Evolutionary conservation across 2,113 vertebrate species (phyloP).

Genomic region (Suncus etruscus): DNA sequence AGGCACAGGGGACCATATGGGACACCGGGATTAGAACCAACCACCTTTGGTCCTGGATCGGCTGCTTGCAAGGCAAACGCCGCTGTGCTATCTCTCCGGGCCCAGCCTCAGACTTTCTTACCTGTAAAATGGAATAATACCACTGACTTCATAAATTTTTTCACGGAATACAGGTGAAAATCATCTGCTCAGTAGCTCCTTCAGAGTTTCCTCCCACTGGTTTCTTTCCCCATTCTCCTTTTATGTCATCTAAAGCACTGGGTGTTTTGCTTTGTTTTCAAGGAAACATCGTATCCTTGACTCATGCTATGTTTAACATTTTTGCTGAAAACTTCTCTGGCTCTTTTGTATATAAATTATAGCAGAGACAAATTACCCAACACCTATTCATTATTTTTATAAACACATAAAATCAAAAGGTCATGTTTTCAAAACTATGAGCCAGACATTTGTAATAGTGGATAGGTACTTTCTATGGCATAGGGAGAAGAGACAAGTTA

Average conservation of each 20-base stretch:
- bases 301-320: background rate
- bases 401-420: constrained; percentile 17
- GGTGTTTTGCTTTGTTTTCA: constrained; percentile 16
- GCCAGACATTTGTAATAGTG: background rate
- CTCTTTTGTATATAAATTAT: background rate
- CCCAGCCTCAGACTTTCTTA: background rate
- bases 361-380: constrained; percentile 48
- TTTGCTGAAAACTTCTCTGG: background rate
- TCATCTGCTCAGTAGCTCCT: background rate
- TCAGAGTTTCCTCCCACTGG: background rate
- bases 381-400: constrained; percentile 40
- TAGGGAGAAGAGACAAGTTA: background rate
- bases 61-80: too few relatives aligned
- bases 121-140: constrained; percentile 18
- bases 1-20: too few relatives aligned
- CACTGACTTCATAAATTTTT: background rate
- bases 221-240: constrained; percentile 28
- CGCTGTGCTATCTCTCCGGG: too few relatives aligned
- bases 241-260: background rate
- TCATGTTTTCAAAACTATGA: background rate
- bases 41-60: too few relatives aligned
- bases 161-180: constrained; percentile 21
- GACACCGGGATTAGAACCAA: too few relatives aligned
- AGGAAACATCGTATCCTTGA: constrained; percentile 6
- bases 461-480: background rate